Conservation (phyloP, 2,113 vertebrate species). For the Sylvia atricapilla region DNA sequence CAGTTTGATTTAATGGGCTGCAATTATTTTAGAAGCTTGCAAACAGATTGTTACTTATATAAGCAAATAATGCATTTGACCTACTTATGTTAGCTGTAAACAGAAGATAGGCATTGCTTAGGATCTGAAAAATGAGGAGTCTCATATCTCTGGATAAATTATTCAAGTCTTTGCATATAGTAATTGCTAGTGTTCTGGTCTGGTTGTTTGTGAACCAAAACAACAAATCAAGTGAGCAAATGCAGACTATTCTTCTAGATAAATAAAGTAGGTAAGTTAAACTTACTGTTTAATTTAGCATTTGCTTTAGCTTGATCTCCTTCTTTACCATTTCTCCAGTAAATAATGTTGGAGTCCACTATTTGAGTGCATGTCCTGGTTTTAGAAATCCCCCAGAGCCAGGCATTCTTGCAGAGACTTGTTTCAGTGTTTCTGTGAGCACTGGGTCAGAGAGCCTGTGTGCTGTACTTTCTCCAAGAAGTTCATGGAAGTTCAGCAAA, state of each 20-base stretch:
- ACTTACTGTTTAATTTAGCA: background rate
- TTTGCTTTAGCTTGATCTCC: background rate
- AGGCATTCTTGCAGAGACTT: background rate
- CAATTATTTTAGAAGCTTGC: background rate
- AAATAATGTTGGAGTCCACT: background rate
- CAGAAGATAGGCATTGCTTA: background rate
- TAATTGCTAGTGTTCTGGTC: background rate
- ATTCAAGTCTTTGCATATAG: background rate
- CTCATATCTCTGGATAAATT: background rate
- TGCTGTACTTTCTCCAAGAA: background rate
- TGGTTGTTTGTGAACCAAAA: background rate
- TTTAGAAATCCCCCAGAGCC: background rate
- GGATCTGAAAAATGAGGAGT: background rate
- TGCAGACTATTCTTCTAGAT: background rate
- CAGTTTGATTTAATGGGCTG: background rate
- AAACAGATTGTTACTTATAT: conserved; percentile 22
- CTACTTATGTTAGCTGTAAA: conserved; percentile 11
- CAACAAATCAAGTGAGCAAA: background rate
- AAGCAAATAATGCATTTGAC: conserved; percentile 31
- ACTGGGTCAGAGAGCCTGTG: background rate
- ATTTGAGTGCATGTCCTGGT: background rate
- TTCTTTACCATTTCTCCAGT: background rate
- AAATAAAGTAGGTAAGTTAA: background rate
- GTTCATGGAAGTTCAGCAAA: background rate
- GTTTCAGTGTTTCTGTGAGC: background rate